Evolutionary conservation across 2,797 vertebrate species (phyloP).

Genomic region (Remorina albescens): DNA sequence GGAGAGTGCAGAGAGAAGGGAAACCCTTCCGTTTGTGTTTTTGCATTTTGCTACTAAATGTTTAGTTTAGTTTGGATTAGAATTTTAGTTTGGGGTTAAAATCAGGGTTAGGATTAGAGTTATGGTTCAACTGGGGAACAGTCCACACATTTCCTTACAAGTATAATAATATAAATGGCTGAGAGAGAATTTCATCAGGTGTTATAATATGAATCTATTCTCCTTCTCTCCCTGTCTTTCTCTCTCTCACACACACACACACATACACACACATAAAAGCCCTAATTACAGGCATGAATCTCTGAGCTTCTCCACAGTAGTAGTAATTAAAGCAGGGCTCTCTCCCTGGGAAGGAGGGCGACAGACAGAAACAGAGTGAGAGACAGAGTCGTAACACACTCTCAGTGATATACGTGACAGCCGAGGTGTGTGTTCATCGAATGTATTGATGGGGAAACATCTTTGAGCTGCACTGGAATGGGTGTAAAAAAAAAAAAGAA

Average conservation of each 20-base stretch:
- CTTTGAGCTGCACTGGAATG: neutral
- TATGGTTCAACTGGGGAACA: neutral
- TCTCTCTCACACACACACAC: neutral
- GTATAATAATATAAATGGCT: neutral
- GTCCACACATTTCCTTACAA: constrained; percentile 7
- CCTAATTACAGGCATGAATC: constrained; percentile 78
- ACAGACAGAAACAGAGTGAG: constrained; percentile 56
- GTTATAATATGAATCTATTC: constrained; percentile 15
- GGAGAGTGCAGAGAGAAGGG: neutral
- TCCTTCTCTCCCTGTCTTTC: constrained; percentile 8
- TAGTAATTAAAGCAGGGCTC: constrained; percentile 79
- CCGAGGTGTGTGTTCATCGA: constrained; percentile 28
- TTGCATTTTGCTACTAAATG: neutral
- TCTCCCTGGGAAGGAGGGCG: constrained; percentile 58
- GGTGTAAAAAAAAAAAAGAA: neutral
- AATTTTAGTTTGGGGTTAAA: constrained; percentile 18
- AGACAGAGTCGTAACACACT: constrained; percentile 42
- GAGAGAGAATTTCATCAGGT: constrained; percentile 18
- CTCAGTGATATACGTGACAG: constrained; percentile 18
- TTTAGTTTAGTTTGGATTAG: constrained; percentile 8
- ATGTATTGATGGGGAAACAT: neutral
- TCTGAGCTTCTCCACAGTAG: constrained; percentile 71
- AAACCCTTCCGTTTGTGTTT: neutral
- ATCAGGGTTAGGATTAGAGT: constrained; percentile 22
- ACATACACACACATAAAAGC: constrained; percentile 35